Base-by-base conservation (phyloP, 2,113 vertebrate species). In the Mus pahari region DNA sequence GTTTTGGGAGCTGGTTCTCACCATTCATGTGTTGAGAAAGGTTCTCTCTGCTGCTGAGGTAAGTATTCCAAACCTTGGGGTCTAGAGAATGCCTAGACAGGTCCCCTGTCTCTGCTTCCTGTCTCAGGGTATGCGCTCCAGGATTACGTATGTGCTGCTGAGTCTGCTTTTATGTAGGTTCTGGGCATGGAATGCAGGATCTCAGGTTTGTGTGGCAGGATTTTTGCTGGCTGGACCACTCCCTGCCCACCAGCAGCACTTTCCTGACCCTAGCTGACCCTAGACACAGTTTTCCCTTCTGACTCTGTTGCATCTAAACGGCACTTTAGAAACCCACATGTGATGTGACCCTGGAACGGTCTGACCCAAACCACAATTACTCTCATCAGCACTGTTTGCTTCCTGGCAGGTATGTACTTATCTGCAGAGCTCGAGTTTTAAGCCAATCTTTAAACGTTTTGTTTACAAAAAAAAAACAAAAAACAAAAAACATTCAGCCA, bases 361-460 rank as follows among this genome's bases (percentile, higher is more conserved):
- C 39, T 66, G 50, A 14, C 62, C 66, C 58, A 58, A 64, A n/a
- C 70, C 77, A 81, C 79, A 87, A 70, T 4, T 26, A 10, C 7
- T 33, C 53, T 14, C 7, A 17, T 79, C 48, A 48, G 16, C 45
- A 68, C 1, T 0, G 9, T 62, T 86, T 86, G 28, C 86, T 89
- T 53, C 50, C 26, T 17, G 5, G n/a, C 39, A 89, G 60, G 39
- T 86, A 58, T 66, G n/a, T 77, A 48, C 81, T 64, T 93, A 33
- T 89, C 36, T 13, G 62, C 62, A 87, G 53, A 90, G 78, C 74
- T 91, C n/a, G 7, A n/a, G 16, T 86, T 95, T 94, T 91, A 74
- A 89, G 89, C 73, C 74, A 74, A 84, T 64, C 90, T 91, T 95
- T 87, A 92, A 97, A 93, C 74, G 58, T 14, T 33, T 86, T 83